A percentile compares a stretch with the other conserved stretches of the same genome.
phyloP scores from a whole-genome alignment of 2,797 vertebrate genomes.

The Heteromormyrus szaboi region DNA sequence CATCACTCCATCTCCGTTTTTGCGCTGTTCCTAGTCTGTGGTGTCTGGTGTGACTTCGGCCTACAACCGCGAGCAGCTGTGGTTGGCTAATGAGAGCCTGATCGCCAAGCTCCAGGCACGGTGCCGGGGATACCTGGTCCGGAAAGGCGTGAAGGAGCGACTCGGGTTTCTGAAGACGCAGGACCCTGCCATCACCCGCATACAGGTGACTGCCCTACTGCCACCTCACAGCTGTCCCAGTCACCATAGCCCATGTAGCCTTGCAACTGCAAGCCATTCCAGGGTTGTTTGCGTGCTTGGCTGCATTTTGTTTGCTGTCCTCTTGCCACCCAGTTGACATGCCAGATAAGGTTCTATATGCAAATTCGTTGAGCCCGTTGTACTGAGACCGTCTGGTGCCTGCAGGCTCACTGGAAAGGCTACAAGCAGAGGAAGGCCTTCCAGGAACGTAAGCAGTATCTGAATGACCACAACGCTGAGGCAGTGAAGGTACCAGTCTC shows the following conservation, averaged over 20 bases:
- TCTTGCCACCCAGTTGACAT: neutral
- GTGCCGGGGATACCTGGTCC: constrained; percentile 84
- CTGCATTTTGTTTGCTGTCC: neutral
- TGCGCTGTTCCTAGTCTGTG: constrained; percentile 66
- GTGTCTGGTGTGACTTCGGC: constrained; percentile 90
- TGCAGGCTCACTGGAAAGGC: constrained; percentile 87
- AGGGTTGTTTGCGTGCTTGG: neutral
- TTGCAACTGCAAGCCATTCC: neutral
- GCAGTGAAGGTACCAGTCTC: constrained; percentile 76
- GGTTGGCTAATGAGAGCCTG: constrained; percentile 88
- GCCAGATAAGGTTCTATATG: neutral
- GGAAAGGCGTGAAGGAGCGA: constrained; percentile 71
- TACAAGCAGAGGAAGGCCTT: constrained; percentile 83
- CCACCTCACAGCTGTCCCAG: neutral
- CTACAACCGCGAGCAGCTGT: constrained; percentile 92
- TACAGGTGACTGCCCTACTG: constrained; percentile 72
- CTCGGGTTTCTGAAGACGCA: constrained; percentile 81
- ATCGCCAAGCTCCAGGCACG: constrained; percentile 85
- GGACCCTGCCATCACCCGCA: constrained; percentile 79
- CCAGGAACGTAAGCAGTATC: constrained; percentile 69
- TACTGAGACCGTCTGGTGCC: neutral
- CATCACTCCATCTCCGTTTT: neutral
- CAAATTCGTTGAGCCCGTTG: neutral
- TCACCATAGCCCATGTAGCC: neutral
- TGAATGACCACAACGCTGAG: constrained; percentile 73